Base-by-base conservation (phyloP, 2,888 invertebrate genomes). In the Calephelis perditalis region DNA sequence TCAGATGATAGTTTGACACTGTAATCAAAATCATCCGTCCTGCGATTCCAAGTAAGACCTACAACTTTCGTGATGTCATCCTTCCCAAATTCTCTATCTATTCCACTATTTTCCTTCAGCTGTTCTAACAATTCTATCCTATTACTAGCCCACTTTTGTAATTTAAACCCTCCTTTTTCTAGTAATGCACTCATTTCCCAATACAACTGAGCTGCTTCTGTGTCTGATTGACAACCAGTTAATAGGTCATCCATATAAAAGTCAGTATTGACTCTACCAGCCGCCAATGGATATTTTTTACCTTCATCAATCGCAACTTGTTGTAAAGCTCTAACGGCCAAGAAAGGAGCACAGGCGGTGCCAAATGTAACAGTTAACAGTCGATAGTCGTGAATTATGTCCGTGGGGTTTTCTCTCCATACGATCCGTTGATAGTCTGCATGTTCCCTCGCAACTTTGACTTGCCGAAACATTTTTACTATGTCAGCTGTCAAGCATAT, bases 401-500 rank as follows among this genome's bases (percentile, higher is more conserved):
- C 26, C 3, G 26, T 26, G 40, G 54, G 10, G 11, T 63, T 40
- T 7, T 63, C 58, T 52, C 67, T 49, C 67, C 67, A 70, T 3
- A 66, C 44, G 37, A 70, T 63, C 0, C 68, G 58, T 15, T 68
- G 68, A 60, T 37, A 46, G n/a, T 62, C 56, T 5, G 49, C 47
- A 43, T 62, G 56, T 11, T 37, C 37, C 5, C 15, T n/a, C 4
- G 55, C 12, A 7, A 68, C 58, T 57, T 58, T 60, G 0, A 71
- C 60, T 46, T 65, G 66, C 0, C 67, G 58, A 54, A 73, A 75
- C 73, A 77, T 75, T 65, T 75, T 71, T 0, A 65, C 59, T 7
- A 73, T 66, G 56, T 69, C 67, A 7, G 65, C 67, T 6, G 60
- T 52, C n/a, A 69, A 26, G 49, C 65, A 63, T 12, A 69, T 63